These are phyloP conservation scores for Eonycteris spelaea DNA, from an alignment of 2,113 vertebrate genomes.

Conservation along the genomic window DNA sequence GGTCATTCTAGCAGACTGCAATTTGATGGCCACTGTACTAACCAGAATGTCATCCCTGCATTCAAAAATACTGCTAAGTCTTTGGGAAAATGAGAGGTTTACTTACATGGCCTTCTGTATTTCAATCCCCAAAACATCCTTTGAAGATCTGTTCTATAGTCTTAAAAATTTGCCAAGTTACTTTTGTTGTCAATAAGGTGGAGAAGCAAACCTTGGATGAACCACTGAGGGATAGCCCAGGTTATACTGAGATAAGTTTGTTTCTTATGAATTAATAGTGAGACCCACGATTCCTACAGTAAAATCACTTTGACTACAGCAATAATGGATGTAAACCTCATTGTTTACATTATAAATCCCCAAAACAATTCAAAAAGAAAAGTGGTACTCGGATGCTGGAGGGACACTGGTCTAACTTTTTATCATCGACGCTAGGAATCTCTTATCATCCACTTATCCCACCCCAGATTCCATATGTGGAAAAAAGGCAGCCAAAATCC, in stretches of 20 bases:
- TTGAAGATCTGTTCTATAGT: not conserved
- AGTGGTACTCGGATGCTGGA: not conserved
- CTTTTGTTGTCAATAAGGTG: not conserved
- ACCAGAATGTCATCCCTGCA: not conserved
- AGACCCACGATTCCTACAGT: not conserved
- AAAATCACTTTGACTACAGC: not conserved
- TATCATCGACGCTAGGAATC: not conserved
- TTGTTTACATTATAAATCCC: not conserved
- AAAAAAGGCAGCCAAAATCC: not conserved
- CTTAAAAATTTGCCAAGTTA: not conserved
- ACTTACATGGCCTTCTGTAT: not conserved
- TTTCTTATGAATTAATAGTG: not conserved
- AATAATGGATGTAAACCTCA: not conserved
- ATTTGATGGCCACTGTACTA: not conserved
- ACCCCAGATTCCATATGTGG: not conserved
- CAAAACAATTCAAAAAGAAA: not conserved
- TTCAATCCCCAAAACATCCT: not conserved
- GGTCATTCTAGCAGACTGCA: not conserved
- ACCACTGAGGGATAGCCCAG: not conserved
- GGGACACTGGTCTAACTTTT: not conserved
- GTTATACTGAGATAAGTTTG: not conserved
- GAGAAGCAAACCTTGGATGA: not conserved
- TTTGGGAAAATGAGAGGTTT: not conserved
- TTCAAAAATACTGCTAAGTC: not conserved
- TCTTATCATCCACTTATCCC: not conserved